These are phyloP conservation scores for Thamnophis elegans DNA, from an alignment of 2,797 vertebrate species.

Conservation along the genomic window DNA sequence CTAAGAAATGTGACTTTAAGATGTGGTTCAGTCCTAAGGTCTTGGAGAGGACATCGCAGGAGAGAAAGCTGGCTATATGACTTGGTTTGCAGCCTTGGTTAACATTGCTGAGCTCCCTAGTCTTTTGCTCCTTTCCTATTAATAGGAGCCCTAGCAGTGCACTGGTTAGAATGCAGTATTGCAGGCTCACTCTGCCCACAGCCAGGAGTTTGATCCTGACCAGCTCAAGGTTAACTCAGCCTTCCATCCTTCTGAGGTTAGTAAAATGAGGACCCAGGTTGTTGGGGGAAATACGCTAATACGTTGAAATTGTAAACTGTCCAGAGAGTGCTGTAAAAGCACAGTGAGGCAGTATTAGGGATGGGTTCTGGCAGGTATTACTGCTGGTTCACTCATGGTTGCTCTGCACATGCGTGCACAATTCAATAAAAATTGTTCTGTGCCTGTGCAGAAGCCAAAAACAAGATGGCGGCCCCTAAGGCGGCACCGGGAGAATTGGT, in stretches of 20 bases:
- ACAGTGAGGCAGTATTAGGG: not conserved
- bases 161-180: not conserved
- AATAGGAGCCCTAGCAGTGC: not conserved
- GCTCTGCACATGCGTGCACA: too few species aligned
- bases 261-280: not conserved
- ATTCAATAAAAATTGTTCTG: too few species aligned
- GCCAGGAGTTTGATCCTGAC: not conserved
- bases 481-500: too few species aligned
- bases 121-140: not conserved
- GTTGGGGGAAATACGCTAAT: not conserved
- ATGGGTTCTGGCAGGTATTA: too few species aligned
- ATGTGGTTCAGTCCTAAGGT: not conserved
- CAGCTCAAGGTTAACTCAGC: not conserved
- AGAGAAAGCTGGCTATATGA: not conserved
- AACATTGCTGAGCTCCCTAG: not conserved
- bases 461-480: too few species aligned
- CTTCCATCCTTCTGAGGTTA: not conserved
- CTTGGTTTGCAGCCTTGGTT: not conserved
- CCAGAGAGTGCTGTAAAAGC: not conserved
- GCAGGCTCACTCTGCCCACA: not conserved
- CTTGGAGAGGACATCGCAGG: not conserved
- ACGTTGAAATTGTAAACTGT: not conserved
- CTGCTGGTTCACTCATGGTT: too few species aligned
- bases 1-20: not conserved
- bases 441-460: too few species aligned